Evolutionary conservation across 2,113 vertebrate genomes (phyloP).

Genomic region (Trochalopteron elliotii): DNA sequence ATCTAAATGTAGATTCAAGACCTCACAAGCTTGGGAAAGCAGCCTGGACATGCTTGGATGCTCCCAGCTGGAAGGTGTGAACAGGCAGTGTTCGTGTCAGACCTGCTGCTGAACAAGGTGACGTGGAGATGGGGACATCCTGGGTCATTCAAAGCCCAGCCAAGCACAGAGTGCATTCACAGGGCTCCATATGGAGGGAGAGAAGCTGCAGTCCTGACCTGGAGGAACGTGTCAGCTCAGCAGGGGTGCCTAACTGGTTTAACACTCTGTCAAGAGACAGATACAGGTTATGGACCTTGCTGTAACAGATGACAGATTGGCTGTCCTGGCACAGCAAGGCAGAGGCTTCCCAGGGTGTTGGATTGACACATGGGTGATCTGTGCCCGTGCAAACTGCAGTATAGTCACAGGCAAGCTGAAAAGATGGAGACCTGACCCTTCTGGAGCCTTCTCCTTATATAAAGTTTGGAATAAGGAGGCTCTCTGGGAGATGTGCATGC

Average conservation of each 20-base stretch:
- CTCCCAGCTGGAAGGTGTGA: background rate
- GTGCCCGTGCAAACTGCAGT: fast-evolving
- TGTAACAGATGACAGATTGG: background rate
- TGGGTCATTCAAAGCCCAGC: background rate
- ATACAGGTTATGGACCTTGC: fast-evolving
- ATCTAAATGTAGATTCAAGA: background rate
- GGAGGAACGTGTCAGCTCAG: background rate
- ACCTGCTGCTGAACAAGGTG: background rate
- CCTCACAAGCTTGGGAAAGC: background rate
- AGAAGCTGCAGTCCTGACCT: background rate
- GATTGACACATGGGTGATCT: background rate
- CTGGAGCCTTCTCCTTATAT: background rate
- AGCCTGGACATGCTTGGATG: background rate
- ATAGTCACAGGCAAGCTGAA: background rate
- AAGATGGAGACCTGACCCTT: background rate
- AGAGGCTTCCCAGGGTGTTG: background rate
- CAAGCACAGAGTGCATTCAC: background rate
- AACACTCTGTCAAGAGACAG: background rate
- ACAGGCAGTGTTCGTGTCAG: background rate
- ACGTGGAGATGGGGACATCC: background rate
- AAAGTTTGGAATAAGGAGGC: background rate
- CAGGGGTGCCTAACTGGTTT: background rate
- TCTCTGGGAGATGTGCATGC: background rate
- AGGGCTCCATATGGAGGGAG: background rate
- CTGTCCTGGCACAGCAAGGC: background rate